Evolutionary conservation across 1,140 invertebrate genomes (phyloP), one percentile per base, ranked within the genome.

Genomic region (Cydia amplana): DNA sequence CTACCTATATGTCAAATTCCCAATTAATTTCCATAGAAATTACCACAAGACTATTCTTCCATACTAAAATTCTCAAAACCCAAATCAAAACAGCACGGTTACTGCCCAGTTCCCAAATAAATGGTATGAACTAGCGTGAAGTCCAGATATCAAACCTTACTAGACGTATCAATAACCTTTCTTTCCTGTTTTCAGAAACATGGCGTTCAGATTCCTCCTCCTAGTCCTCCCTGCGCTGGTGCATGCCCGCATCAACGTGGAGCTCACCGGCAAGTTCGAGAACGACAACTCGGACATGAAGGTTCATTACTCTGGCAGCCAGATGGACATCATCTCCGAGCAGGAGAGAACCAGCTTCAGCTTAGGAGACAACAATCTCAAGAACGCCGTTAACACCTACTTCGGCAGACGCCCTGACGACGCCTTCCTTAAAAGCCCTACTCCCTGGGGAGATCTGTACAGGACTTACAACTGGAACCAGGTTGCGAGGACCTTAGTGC

Each of bases 401-500:
- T 72, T 72, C n/a, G 77, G 78, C 0, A 16, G 3, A 3, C 63
- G 18, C 18, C 82, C 82, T 5, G 18, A 73, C 7, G 79, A 83
- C 32, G 80, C 70, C 10, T 82, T 40, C 74, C 23, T 83, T 0
- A 72, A 64, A 6, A 80, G 78, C 36, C 82, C 80, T 2, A 83
- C 82, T 1, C 80, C 78, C 0, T 79, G 78, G 78, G 60, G 74
- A 18, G 80, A 83, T 55, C 55, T 83, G 6, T 82, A 82, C 78
- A 72, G 67, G n/a, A 77, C 23, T 4, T 79, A 80, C 74, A 40
- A 65, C 9, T 83, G 82, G 82, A 28, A 28, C 7, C 76, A 79
- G 32, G 79, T 82, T 40, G 10, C 28, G 4, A 78, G 78, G 14
- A 73, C 64, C 1, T 36, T 83, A 6, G 73, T 18, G 36, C 80